A percentile compares a stretch with the other conserved stretches of the same genome.
Evolutionary conservation across 2,113 vertebrate species (phyloP).

Genomic region (Pao palembangensis): DNA sequence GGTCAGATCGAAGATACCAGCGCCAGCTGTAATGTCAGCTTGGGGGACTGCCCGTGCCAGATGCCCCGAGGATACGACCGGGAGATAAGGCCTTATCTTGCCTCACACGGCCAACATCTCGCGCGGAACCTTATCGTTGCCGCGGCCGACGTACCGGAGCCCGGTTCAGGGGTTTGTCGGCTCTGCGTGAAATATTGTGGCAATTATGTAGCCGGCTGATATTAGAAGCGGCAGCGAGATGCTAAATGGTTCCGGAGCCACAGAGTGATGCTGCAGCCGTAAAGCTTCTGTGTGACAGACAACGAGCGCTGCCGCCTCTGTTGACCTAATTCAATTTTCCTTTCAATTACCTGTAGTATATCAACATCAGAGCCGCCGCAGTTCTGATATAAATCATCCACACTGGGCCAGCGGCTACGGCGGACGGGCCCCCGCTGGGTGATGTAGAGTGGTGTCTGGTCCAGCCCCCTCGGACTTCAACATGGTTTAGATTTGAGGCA

Average conservation of each 20-base stretch:
- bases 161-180: conserved; percentile 21
- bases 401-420: conserved; percentile 42
- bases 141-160: neutral
- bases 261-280: conserved; percentile 49
- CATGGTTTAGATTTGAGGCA: conserved; percentile 69
- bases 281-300: conserved; percentile 55
- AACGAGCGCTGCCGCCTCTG: conserved; percentile 55
- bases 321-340: conserved; percentile 77
- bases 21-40: conserved; percentile 9
- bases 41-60: conserved; percentile 11
- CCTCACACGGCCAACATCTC: conserved; percentile 45
- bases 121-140: conserved; percentile 48
- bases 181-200: conserved; percentile 59
- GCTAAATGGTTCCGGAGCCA: conserved; percentile 39
- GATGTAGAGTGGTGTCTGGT: conserved; percentile 60
- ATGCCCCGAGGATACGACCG: conserved; percentile 20
- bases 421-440: conserved; percentile 42
- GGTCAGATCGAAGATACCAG: neutral
- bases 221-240: conserved; percentile 51
- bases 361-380: conserved; percentile 63
- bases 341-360: conserved; percentile 73
- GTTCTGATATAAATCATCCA: conserved; percentile 48
- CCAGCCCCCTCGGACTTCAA: conserved; percentile 60
- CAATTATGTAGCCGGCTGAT: conserved; percentile 55
- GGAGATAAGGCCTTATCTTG: conserved; percentile 54